phyloP scores from a whole-genome alignment of 2,888 invertebrate species.

The Gasteruption jaculator region DNA sequence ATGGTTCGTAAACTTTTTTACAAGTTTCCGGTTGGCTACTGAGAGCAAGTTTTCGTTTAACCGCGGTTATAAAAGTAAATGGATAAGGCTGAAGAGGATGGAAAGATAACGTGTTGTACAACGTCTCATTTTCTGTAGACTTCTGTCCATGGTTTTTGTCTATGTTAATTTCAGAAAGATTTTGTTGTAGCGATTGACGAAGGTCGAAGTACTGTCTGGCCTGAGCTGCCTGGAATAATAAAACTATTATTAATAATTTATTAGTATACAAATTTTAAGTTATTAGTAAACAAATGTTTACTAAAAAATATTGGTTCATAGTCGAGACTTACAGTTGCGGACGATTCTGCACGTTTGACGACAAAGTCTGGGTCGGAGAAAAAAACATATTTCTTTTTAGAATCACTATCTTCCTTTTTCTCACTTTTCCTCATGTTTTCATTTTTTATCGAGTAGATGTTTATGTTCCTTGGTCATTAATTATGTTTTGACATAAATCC shows the following conservation, averaged over 20 bases:
- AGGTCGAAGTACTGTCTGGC: constrained; percentile 24
- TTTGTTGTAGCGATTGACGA: constrained; percentile 25
- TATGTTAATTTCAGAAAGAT: too few species aligned
- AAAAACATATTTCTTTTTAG: constrained; percentile 39
- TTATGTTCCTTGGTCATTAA: too few species aligned
- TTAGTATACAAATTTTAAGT: too few species aligned
- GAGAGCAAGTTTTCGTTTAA: constrained; percentile 55
- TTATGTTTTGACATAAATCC: too few species aligned
- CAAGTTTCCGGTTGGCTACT: constrained; percentile 29
- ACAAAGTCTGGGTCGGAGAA: constrained; percentile 37
- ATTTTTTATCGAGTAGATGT: constrained; percentile 14
- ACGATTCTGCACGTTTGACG: constrained; percentile 32
- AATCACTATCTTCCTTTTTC: constrained; percentile 29
- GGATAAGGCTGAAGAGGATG: constrained; percentile 54
- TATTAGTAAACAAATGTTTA: constrained; percentile 1
- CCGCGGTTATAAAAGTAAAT: constrained; percentile 60
- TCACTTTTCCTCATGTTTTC: constrained; percentile 36
- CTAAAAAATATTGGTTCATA: neutral
- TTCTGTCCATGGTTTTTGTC: constrained; percentile 6
- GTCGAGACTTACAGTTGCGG: constrained; percentile 34
- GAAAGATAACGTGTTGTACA: constrained; percentile 27
- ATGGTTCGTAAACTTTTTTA: constrained; percentile 29
- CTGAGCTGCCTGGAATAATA: constrained; percentile 27
- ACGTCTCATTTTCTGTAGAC: too few species aligned
- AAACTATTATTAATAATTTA: constrained; percentile 14